Evolutionary conservation across 2,888 invertebrate species (phyloP).

Genomic region (Tetrapedia diversipes): DNA sequence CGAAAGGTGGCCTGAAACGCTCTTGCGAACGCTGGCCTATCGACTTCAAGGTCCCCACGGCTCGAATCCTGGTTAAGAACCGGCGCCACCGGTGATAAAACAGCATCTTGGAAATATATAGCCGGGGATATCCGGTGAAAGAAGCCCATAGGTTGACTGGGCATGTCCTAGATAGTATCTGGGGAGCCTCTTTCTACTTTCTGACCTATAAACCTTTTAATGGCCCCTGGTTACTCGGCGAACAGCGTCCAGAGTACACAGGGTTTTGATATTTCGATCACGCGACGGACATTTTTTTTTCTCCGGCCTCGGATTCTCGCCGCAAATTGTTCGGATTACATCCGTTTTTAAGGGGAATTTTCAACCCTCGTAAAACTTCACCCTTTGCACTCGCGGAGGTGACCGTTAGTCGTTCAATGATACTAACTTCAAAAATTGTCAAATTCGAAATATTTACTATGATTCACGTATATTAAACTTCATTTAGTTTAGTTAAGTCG

Average conservation of each 20-base stretch:
- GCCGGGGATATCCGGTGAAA: slow-evolving; percentile 33
- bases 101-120: slow-evolving; percentile 27
- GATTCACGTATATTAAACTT: too few species aligned
- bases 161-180: slow-evolving; percentile 53
- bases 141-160: slow-evolving; percentile 47
- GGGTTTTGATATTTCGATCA: slow-evolving; percentile 55
- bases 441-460: too few species aligned
- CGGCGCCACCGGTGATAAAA: slow-evolving; percentile 46
- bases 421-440: too few species aligned
- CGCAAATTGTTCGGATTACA: slow-evolving; percentile 20
- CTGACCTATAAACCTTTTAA: slow-evolving; percentile 71
- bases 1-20: background rate
- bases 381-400: too few species aligned
- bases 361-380: slow-evolving; percentile 5
- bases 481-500: too few species aligned
- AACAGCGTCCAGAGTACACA: slow-evolving; percentile 36
- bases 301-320: background rate
- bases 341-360: background rate
- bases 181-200: slow-evolving; percentile 53
- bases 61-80: slow-evolving; percentile 31
- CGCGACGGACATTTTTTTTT: slow-evolving; percentile 43
- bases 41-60: background rate
- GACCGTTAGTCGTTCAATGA: too few species aligned
- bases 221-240: slow-evolving; percentile 57
- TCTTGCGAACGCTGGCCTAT: background rate